phyloP scores from a whole-genome alignment of 2,888 invertebrate species.

The Perizoma flavofasciatum region DNA sequence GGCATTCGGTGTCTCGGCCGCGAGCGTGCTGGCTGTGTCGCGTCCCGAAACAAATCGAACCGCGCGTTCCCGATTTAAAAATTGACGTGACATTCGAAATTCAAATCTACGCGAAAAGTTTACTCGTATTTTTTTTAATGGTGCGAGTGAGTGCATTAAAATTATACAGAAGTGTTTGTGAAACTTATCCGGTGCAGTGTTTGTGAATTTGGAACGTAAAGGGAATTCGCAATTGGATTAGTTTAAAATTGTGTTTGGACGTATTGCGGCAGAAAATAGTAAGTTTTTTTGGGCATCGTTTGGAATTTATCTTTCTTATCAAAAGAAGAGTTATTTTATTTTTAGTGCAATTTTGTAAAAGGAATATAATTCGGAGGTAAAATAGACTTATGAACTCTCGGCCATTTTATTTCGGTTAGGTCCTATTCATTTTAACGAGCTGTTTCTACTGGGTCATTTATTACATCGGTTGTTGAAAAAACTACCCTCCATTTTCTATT shows the following conservation, averaged over 20 bases:
- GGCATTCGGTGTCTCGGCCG: slow-evolving; percentile 61
- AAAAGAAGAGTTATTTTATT: not conserved
- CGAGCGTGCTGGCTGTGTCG: slow-evolving; percentile 36
- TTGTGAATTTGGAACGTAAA: slow-evolving; percentile 22
- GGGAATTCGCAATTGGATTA: slow-evolving; percentile 25
- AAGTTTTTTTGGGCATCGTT: slow-evolving; percentile 30
- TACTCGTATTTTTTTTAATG: not conserved
- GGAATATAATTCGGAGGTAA: no score
- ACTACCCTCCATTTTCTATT: no score
- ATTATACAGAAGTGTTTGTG: slow-evolving; percentile 24
- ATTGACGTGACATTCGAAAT: slow-evolving; percentile 16
- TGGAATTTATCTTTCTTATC: slow-evolving; percentile 9
- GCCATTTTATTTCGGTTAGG: no score
- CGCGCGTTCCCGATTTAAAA: slow-evolving; percentile 11
- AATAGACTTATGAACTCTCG: no score
- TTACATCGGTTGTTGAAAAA: no score
- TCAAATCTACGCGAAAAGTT: slow-evolving; percentile 14
- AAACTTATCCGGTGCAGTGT: slow-evolving; percentile 21
- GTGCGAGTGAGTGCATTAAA: slow-evolving; percentile 9
- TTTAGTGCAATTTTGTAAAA: no score
- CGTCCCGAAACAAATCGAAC: slow-evolving; percentile 13
- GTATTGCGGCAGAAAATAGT: slow-evolving; percentile 32
- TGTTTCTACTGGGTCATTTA: no score
- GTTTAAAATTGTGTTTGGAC: slow-evolving; percentile 29
- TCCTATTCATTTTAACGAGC: no score